Conservation (phyloP, 2,113 vertebrate genomes). For the Dicentrarchus labrax region DNA sequence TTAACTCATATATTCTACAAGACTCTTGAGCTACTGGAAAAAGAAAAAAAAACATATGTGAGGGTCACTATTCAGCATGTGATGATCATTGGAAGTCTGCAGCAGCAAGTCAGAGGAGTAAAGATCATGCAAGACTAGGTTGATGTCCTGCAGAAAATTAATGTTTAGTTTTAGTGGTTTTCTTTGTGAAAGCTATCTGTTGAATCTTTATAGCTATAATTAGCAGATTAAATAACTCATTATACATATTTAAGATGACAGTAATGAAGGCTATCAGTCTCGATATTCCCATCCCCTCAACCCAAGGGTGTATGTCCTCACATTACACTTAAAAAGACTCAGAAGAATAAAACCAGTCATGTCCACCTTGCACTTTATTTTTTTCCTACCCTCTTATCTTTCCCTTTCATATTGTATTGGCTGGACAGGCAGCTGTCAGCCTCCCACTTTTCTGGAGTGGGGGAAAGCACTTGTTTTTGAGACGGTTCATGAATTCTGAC, state of each 20-base stretch:
- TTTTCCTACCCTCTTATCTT: slow-evolving; percentile 28
- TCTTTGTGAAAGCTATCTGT: neutral
- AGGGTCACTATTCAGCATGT: neutral
- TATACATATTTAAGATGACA: slow-evolving; percentile 11
- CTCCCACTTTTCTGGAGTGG: neutral
- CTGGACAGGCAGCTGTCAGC: slow-evolving; percentile 41
- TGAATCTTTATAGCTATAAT: neutral
- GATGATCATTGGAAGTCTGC: neutral
- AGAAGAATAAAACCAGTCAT: neutral
- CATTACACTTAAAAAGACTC: slow-evolving; percentile 6
- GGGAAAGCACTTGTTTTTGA: slow-evolving; percentile 37
- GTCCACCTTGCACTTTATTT: slow-evolving; percentile 24
- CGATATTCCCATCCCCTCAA: neutral
- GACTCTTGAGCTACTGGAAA: no score
- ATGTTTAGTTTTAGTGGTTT: neutral
- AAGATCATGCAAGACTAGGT: neutral
- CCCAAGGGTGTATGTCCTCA: slow-evolving; percentile 1
- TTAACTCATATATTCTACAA: no score
- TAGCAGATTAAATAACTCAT: slow-evolving; percentile 19
- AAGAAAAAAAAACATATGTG: no score
- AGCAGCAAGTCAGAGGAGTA: neutral
- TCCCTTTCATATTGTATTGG: slow-evolving; percentile 8
- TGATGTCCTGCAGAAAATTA: neutral
- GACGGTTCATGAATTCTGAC: slow-evolving; percentile 36
- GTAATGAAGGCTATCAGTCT: slow-evolving; percentile 23